A percentile compares a stretch with the other conserved stretches of the same genome.
Conservation (phyloP, 1,140 invertebrate genomes). For the Watersipora subatra region DNA sequence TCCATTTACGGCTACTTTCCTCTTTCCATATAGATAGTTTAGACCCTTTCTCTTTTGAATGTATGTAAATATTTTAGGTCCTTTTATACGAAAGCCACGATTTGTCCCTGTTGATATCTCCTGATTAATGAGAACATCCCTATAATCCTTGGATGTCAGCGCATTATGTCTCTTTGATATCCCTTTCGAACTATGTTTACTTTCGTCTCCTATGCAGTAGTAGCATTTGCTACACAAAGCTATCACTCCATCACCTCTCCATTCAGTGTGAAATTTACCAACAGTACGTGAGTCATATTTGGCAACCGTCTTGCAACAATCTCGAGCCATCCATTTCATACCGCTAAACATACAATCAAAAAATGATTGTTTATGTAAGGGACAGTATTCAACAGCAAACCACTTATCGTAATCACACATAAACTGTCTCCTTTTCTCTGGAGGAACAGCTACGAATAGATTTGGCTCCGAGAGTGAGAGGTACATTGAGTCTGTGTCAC, state of each 20-base stretch:
- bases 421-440: background rate
- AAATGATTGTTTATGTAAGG: background rate
- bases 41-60: background rate
- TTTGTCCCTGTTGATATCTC: background rate
- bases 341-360: background rate
- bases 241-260: background rate
- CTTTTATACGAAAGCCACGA: background rate
- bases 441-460: background rate
- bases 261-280: background rate
- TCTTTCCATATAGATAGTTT: background rate
- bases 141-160: background rate
- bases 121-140: background rate
- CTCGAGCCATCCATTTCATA: background rate
- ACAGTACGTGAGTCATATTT: background rate
- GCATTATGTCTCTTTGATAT: background rate
- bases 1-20: background rate
- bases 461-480: background rate
- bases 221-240: background rate
- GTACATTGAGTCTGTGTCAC: background rate
- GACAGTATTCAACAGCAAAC: background rate
- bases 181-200: background rate
- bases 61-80: background rate
- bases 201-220: background rate
- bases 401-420: background rate
- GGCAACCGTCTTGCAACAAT: background rate